Percentiles rank a stretch among this genome's conserved stretches.
Evolutionary conservation across 1,140 invertebrate genomes (phyloP).

Genomic region (Temnothorax nylanderi): DNA sequence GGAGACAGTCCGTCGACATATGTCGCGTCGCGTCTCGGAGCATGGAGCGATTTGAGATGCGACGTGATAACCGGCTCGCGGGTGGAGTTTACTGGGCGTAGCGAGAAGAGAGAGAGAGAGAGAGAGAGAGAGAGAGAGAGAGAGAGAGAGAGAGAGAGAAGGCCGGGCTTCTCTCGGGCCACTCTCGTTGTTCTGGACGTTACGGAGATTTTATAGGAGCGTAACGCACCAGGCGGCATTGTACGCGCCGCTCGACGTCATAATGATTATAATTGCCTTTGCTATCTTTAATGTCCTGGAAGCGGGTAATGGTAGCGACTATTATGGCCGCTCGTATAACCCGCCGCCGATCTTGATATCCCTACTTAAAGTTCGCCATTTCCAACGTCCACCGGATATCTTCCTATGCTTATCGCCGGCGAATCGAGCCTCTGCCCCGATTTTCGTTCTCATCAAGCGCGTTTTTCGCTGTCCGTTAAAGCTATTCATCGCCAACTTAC

Average conservation of each 20-base stretch:
- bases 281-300: conserved; percentile 83
- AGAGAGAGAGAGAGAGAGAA: not conserved
- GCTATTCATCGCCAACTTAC: not conserved
- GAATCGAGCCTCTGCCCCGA: not conserved
- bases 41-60: conserved; percentile 32
- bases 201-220: conserved; percentile 76
- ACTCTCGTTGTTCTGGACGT: conserved; percentile 34
- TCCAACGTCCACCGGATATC: conserved; percentile 20
- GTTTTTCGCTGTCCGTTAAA: not conserved
- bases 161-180: conserved; percentile 25
- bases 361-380: conserved; percentile 48
- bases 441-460: not conserved
- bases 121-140: no score
- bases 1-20: not conserved
- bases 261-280: conserved; percentile 83
- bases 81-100: conserved; percentile 51
- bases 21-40: not conserved
- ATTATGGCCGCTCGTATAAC: conserved; percentile 83
- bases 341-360: conserved; percentile 82
- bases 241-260: conserved; percentile 69
- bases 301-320: conserved; percentile 78
- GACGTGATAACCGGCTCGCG: conserved; percentile 32
- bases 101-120: not conserved
- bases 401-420: conserved; percentile 8
- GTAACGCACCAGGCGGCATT: conserved; percentile 57